Evolutionary conservation across 2,113 vertebrate species (phyloP), one percentile per base, ranked within the genome.

Genomic region (Sciurus niger): DNA sequence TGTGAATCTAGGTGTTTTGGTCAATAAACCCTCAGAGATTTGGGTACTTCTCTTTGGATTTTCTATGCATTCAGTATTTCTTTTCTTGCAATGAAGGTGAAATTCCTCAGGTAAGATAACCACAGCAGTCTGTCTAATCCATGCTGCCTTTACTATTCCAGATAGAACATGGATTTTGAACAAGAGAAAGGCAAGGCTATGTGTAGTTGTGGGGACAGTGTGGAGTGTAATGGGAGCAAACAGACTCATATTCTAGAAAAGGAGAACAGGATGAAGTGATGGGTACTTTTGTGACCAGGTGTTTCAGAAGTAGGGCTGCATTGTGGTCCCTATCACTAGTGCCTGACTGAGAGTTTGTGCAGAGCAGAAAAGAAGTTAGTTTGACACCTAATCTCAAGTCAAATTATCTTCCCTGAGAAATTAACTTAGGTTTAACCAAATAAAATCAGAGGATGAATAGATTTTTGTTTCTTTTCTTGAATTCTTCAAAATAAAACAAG

Each of bases 381-480:
- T 63, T 70, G 43, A 6, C 68, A 63, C 7, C 22, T 78, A 84
- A 58, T 67, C 43, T n/a, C 43, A 78, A 68, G 7, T 82, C 53
- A 88, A 24, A 68, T 97, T 92, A 24, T 46, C 78, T 95, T 97
- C 1, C 8, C 79, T 97, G 97, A 77, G 68, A 96, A 92, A 96
- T 85, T 93, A 63, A 51, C 20, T 95, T 97, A 70, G 43, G 94
- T 98, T 94, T 89, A 94, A 96, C 96, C 37, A 77, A 83, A 30
- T 74, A 91, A 93, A 93, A 73, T 95, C 8, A 85, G 34, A 94
- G 85, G 85, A 97, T 95, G 43, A 80, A 83, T 46, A 18, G 0
- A 55, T 65, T 93, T 58, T 87, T 84, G 28, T 79, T 70, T 48
- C 5, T 89, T 25, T 89, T 86, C 78, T 96, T 94, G 28, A 90